Percentiles rank a stretch among this genome's conserved stretches.
Conservation (phyloP, 53 echinoderm and acorn worm genomes). For the Stichopus horrens region DNA sequence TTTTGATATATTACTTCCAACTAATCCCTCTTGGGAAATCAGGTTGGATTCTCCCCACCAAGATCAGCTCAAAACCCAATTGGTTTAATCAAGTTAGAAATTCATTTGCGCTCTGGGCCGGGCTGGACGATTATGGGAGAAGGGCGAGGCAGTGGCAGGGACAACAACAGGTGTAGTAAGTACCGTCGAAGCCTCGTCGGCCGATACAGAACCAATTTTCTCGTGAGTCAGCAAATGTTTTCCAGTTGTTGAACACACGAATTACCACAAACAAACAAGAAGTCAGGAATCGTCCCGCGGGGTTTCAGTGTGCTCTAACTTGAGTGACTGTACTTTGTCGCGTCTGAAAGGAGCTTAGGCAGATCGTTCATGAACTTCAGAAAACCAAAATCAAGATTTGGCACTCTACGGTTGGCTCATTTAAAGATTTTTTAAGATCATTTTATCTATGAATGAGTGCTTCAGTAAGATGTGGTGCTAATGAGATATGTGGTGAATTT, state of each 20-base stretch:
- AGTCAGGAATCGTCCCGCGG: slow-evolving; percentile 26
- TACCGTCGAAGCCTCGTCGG: not conserved
- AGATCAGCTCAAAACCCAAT: slow-evolving; percentile 55
- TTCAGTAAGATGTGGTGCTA: not conserved
- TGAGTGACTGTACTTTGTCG: slow-evolving; percentile 43
- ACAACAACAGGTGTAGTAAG: slow-evolving; percentile 52
- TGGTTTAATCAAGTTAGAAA: slow-evolving; percentile 57
- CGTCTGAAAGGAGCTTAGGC: slow-evolving; percentile 20
- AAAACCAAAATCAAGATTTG: not conserved
- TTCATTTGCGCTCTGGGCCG: slow-evolving; percentile 56
- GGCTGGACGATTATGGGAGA: slow-evolving; percentile 31
- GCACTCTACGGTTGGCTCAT: not conserved
- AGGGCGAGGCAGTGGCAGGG: slow-evolving; percentile 9
- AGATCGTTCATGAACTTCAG: slow-evolving; percentile 38
- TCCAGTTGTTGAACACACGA: slow-evolving; percentile 56
- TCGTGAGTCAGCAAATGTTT: slow-evolving; percentile 52
- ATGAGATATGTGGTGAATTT: not conserved
- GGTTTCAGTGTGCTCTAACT: not conserved
- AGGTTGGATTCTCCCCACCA: slow-evolving; percentile 12
- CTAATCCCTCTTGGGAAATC: slow-evolving; percentile 50
- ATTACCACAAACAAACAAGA: slow-evolving; percentile 53
- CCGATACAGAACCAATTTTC: slow-evolving; percentile 51
- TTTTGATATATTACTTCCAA: slow-evolving; percentile 45
- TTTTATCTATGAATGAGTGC: not conserved
- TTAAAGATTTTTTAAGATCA: not conserved